Conservation (phyloP, 2,113 vertebrate species). For the Xenopus laevis region DNA sequence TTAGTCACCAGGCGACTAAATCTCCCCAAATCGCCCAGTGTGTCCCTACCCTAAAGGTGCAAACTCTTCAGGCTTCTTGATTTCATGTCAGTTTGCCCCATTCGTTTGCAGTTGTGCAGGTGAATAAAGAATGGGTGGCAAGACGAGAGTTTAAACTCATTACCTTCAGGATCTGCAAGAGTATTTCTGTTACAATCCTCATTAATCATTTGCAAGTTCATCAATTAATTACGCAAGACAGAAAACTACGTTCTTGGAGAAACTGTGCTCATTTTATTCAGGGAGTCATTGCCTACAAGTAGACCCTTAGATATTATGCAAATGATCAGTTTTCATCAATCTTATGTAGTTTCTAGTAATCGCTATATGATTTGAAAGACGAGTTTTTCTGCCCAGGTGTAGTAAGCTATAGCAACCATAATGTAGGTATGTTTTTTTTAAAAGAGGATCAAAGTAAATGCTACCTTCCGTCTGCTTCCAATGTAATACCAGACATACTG, state of each 20-base stretch:
- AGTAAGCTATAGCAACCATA: too few species aligned
- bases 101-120: slow-evolving; percentile 47
- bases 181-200: slow-evolving; percentile 64
- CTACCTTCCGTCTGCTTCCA: too few species aligned
- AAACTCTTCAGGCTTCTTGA: slow-evolving; percentile 39
- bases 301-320: neutral
- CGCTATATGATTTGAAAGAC: too few species aligned
- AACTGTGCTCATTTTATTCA: slow-evolving; percentile 44
- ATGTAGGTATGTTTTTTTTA: too few species aligned
- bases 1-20: too few species aligned
- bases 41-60: slow-evolving; percentile 6
- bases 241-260: slow-evolving; percentile 58
- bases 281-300: neutral
- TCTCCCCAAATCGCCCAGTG: too few species aligned
- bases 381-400: too few species aligned
- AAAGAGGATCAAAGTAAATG: too few species aligned
- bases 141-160: slow-evolving; percentile 58
- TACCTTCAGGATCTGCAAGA: slow-evolving; percentile 54
- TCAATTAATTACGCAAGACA: slow-evolving; percentile 66
- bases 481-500: too few species aligned
- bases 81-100: slow-evolving; percentile 49
- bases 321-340: neutral
- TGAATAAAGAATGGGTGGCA: slow-evolving; percentile 48
- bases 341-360: too few species aligned
- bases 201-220: slow-evolving; percentile 73